Evolutionary conservation across 2,113 vertebrate species (phyloP), one percentile per base, ranked within the genome.

Genomic region (Thamnaconus septentrionalis): DNA sequence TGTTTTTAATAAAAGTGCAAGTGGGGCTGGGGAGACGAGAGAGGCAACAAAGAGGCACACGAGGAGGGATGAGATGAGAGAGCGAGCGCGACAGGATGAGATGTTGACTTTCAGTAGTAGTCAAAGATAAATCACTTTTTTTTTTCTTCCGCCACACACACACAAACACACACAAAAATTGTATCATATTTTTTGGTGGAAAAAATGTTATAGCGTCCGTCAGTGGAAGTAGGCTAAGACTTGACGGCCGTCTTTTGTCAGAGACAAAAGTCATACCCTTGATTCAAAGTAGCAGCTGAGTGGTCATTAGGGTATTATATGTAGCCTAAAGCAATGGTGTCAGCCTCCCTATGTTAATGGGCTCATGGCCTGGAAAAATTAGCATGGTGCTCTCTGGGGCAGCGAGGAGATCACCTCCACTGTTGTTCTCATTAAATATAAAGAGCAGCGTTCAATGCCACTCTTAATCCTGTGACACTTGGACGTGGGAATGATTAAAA

Each of bases 211-310:
- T 45, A 55, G 56, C 69, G 67, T 65, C 69, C 66, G 65, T 57
- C 48, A 31, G 7, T 91, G 89, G 91, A 95, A 95, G 94, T 92
- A 92, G 94, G 93, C 91, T 91, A 85, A 92, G 91, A 92, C 90
- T 91, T 94, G 90, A 93, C 85, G 41, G 64, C 64, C 93, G 93
- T 94, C 91, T 82, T 81, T 82, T 75, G 71, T 79, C 76, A 67
- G 71, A 81, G 80, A 79, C 81, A 76, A 59, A 87, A 83, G 69
- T 84, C 79, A 87, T 79, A 79, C 92, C 93, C 88, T 85, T 92
- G 94, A 96, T 94, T 93, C 94, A 94, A 93, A 94, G 93, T 93
- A 96, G 94, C 94, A 95, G 94, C 93, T 89, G 91, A 94, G 93
- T 93, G 94, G 94, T 94, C 94, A 96, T 95, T 96, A 94, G 94